Evolutionary conservation across 1,140 invertebrate genomes (phyloP), one percentile per base, ranked within the genome.

Genomic region (Psilanteris sp.): DNA sequence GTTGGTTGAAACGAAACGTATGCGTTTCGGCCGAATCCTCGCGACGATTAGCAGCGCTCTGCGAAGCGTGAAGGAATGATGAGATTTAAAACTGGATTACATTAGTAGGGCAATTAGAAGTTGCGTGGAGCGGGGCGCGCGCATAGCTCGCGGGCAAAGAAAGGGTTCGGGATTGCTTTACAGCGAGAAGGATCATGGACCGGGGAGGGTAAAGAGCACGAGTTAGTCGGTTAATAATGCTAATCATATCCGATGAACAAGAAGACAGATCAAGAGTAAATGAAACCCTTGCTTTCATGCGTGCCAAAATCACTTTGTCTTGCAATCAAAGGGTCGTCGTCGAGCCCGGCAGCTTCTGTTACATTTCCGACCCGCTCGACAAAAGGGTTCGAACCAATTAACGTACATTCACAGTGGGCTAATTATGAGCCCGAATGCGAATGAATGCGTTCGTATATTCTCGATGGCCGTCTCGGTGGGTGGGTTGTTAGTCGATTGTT

Each of bases 141-240:
- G n/a, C n/a, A n/a, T 81, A 72, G 81, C 80, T 81, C 36, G 68
- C 52, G 76, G 83, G 77, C 39, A 48, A 68, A 52, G 55, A 83
- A 83, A 82, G 72, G 81, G 79, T 81, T 78, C 76, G 71, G 43
- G 59, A 81, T 79, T 78, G 78, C 64, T 79, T 80, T 82, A 77
- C 77, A 55, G 54, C 68, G 77, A 73, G 52, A 75, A 71, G 81
- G 79, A 83, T 81, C 78, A 76, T 59, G 74, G 54, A 41, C 78
- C 77, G 54, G 73, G 78, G 80, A 70, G 81, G 79, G 79, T 82
- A 77, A 81, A 84, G 75, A 73, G 76, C 67, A 77, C 64, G 52
- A 82, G 81, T 87, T 83, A 85, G 79, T 86, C 82, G 83, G 83
- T 87, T 87, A 87, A 87, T 83, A 86, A 87, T 86, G 84, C 85